A percentile compares a stretch with the other conserved stretches of the same genome.
These are phyloP conservation scores for Chrysolina oricalcia DNA, from an alignment of 2,888 invertebrate species.

Conservation along the genomic window DNA sequence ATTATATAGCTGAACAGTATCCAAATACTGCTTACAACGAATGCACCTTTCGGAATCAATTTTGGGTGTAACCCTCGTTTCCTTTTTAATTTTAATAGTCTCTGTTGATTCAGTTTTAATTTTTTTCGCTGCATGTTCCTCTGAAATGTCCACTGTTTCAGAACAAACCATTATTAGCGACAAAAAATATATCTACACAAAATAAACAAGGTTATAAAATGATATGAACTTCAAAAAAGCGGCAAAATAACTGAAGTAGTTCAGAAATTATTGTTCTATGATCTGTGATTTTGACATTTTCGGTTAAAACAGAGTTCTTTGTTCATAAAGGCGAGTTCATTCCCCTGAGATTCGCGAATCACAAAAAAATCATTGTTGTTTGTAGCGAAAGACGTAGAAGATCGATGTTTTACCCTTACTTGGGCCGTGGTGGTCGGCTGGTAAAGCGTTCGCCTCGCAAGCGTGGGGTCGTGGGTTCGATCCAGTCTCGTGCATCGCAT, in stretches of 20 bases:
- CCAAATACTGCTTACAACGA: constrained; percentile 66
- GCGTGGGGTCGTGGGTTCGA: too few relatives aligned
- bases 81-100: constrained; percentile 13
- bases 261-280: neutral
- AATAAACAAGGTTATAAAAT: neutral
- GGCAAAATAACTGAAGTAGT: neutral
- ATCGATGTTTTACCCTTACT: too few relatives aligned
- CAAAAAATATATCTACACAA: neutral
- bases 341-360: too few relatives aligned
- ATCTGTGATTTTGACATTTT: too few relatives aligned
- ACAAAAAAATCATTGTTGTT: too few relatives aligned
- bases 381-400: too few relatives aligned
- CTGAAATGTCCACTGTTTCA: neutral
- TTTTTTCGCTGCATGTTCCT: constrained; percentile 28
- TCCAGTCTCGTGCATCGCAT: too few relatives aligned
- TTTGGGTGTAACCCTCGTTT: neutral
- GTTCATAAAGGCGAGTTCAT: too few relatives aligned
- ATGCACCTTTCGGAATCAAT: constrained; percentile 58
- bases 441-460: too few relatives aligned
- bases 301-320: too few relatives aligned
- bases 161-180: neutral
- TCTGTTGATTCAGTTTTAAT: constrained; percentile 24
- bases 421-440: too few relatives aligned
- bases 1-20: constrained; percentile 73
- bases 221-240: neutral